A percentile compares a stretch with the other conserved stretches of the same genome.
These are phyloP conservation scores for Ochotona princeps DNA, from an alignment of 2,113 vertebrate genomes.

Conservation along the genomic window DNA sequence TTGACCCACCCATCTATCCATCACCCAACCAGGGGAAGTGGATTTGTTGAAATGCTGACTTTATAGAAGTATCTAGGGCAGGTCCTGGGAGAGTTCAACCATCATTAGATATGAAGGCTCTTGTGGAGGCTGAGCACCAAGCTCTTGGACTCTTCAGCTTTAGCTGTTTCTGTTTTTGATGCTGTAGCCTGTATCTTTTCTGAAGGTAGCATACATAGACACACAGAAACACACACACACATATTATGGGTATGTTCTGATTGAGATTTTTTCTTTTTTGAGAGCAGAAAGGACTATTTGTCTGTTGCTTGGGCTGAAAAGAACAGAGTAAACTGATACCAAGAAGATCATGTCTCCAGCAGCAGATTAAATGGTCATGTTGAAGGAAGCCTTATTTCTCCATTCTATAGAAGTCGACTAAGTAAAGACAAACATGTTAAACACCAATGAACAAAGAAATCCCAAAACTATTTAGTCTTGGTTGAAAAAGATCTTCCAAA, in stretches of 20 bases:
- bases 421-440: conserved; percentile 32
- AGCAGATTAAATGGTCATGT: neutral
- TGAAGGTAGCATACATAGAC: neutral
- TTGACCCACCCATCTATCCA: neutral
- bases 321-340: neutral
- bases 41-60: neutral
- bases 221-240: no score
- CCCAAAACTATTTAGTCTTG: neutral
- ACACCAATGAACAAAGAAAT: neutral
- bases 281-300: neutral
- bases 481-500: neutral
- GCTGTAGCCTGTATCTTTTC: neutral
- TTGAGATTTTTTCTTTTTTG: neutral
- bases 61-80: neutral
- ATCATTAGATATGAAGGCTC: neutral
- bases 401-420: neutral
- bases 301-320: neutral
- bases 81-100: neutral
- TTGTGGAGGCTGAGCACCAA: neutral
- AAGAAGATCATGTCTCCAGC: neutral
- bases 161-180: conserved; percentile 20
- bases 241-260: neutral
- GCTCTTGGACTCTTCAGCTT: neutral
- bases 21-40: neutral
- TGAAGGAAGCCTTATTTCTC: neutral